Evolutionary conservation across 2,888 invertebrate genomes (phyloP).

Genomic region (Caradrina kadenii): DNA sequence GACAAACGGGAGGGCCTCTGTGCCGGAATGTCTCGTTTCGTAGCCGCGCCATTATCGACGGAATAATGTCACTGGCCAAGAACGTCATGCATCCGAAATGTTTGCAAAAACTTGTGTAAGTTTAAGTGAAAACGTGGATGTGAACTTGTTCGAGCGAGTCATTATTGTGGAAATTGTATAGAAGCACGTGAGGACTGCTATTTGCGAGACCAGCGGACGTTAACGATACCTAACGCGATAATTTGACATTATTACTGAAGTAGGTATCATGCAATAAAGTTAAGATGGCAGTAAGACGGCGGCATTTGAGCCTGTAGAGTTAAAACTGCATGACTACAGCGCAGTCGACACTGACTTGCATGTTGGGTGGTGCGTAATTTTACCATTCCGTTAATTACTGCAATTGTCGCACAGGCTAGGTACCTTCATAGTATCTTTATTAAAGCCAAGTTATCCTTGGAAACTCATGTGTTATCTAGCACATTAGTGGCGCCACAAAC

Average conservation of each 20-base stretch:
- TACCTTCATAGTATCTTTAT: neutral
- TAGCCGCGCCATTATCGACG: constrained; percentile 5
- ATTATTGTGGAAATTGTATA: neutral
- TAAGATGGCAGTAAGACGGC: constrained; percentile 1
- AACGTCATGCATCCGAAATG: neutral
- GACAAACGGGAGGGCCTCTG: constrained; percentile 18
- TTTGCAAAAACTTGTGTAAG: neutral
- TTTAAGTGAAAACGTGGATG: neutral
- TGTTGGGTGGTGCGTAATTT: neutral
- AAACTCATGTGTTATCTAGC: neutral
- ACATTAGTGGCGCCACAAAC: neutral
- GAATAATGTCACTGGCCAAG: constrained; percentile 10
- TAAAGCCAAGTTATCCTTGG: neutral
- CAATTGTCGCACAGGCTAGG: neutral
- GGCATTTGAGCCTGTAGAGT: neutral
- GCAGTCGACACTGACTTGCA: constrained; percentile 23
- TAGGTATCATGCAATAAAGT: constrained; percentile 15
- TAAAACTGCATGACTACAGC: neutral
- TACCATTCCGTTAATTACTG: constrained; percentile 6
- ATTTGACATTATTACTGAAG: constrained; percentile 27
- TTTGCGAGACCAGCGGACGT: constrained; percentile 5
- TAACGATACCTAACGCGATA: constrained; percentile 22
- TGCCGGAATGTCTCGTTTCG: constrained; percentile 21
- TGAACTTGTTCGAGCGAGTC: neutral
- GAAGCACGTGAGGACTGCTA: constrained; percentile 13